Evolutionary conservation across 1,140 invertebrate genomes (phyloP).

Genomic region (Temnothorax curvispinosus): DNA sequence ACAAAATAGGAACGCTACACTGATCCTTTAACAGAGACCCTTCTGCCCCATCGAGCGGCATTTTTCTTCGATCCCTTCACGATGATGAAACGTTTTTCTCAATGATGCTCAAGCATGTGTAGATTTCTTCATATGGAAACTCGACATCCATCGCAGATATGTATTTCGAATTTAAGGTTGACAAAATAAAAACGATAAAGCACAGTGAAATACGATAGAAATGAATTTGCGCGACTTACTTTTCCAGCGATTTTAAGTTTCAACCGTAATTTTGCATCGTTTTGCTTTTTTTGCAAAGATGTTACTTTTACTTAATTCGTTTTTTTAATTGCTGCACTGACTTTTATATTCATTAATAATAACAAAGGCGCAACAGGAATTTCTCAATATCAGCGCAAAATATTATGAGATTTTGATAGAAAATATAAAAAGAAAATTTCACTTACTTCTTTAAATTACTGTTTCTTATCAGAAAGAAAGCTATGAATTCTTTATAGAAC

Average conservation of each 20-base stretch:
- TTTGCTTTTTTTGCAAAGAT: conserved; percentile 5
- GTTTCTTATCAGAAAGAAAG: not conserved
- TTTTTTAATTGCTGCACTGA: not conserved
- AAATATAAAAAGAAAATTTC: not conserved
- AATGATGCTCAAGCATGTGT: not conserved
- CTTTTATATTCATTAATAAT: not conserved
- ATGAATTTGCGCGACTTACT: conserved; percentile 25
- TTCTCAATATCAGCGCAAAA: not conserved
- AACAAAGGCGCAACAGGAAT: not conserved
- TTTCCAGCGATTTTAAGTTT: not conserved
- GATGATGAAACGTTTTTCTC: conserved; percentile 18
- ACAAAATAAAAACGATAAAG: conserved; percentile 6
- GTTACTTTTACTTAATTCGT: not conserved
- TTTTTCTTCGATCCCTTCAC: not conserved
- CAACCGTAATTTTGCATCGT: not conserved
- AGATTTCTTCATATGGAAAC: conserved; percentile 11
- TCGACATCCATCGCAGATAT: not conserved
- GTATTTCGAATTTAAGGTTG: conserved; percentile 19
- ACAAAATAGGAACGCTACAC: not conserved
- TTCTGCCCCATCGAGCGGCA: not conserved
- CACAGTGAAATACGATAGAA: conserved; percentile 10
- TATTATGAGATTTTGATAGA: not conserved
- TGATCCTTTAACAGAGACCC: not conserved
- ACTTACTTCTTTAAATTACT: not conserved
- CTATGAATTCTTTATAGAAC: not conserved